Evolutionary conservation across 2,797 vertebrate genomes (phyloP), one percentile per base, ranked within the genome.

Genomic region (Anguilla anguilla): DNA sequence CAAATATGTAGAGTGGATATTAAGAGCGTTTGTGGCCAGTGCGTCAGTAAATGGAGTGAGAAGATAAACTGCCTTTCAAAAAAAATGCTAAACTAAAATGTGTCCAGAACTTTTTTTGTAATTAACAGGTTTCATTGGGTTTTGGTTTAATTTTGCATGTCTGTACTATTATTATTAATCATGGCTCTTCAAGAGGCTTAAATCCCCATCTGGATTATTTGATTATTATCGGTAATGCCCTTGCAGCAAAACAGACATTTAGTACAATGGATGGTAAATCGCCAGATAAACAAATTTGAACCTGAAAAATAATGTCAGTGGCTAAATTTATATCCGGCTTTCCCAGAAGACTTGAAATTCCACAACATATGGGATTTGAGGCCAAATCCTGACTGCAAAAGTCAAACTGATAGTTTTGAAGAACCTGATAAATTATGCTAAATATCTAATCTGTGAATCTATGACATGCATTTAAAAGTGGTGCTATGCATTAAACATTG

Each of bases 141-240:
- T 49, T 82, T 6, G 43, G 6, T 51, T 82, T 51, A 82, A 82
- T 82, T 49, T 25, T 82, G 46, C 22, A n/a, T 25, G 22, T 51
- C 39, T 82, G 79, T n/a, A 22, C 39, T 79, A 49, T 82, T 51
- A 82, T 25, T 43, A 43, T 49, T 82, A 49, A 10, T 51, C 22
- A 51, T 22, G 19, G 6, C 22, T 79, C 35, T 79, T 82, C 35
- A 15, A 82, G 35, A 19, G 39, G 74, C 5, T 79, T 79, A 35
- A 74, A 74, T 74, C 72, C 72, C 35, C 77, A 43, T 49, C 19
- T 25, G 79, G 79, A 82, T 82, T 51, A 79, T 51, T 51, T 49
- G 15, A 46, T 81, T 25, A 46, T 22, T 46, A 46, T 25, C 46
- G 51, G 79, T 13, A 82, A 49, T 82, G 79, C 46, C 22, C 79